A percentile compares a stretch with the other conserved stretches of the same genome.
Evolutionary conservation across 2,797 vertebrate species (phyloP).

Genomic region (Schizopygopsis pylzovi): DNA sequence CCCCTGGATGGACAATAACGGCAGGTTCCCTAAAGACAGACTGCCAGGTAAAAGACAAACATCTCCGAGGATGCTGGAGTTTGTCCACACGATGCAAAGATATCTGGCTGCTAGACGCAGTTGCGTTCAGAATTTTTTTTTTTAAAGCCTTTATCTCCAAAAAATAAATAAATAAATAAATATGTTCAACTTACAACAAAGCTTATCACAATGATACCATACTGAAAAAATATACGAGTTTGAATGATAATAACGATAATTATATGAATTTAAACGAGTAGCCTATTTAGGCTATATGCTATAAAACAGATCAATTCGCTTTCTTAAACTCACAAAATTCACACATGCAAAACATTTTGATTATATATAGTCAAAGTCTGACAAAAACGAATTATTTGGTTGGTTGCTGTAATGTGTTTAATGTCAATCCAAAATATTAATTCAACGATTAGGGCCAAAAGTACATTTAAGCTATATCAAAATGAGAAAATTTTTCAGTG

Average conservation of each 20-base stretch:
- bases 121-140: not conserved
- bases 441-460: not conserved
- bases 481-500: not conserved
- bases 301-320: not conserved
- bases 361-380: not conserved
- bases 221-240: not conserved
- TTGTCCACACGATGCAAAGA: not conserved
- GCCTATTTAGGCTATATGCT: not conserved
- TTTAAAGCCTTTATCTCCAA: not conserved
- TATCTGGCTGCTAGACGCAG: not conserved
- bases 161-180: not conserved
- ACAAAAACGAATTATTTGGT: not conserved
- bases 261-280: not conserved
- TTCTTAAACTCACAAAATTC: not conserved
- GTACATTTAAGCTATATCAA: not conserved
- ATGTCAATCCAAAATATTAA: not conserved
- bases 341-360: not conserved
- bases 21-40: constrained; percentile 92
- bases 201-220: not conserved
- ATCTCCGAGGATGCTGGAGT: not conserved
- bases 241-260: not conserved
- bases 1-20: constrained; percentile 95
- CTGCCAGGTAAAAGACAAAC: constrained; percentile 86
- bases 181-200: not conserved
- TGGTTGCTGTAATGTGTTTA: not conserved